Conservation (phyloP, 2,797 vertebrate genomes). For the Knipowitschia caucasica region DNA sequence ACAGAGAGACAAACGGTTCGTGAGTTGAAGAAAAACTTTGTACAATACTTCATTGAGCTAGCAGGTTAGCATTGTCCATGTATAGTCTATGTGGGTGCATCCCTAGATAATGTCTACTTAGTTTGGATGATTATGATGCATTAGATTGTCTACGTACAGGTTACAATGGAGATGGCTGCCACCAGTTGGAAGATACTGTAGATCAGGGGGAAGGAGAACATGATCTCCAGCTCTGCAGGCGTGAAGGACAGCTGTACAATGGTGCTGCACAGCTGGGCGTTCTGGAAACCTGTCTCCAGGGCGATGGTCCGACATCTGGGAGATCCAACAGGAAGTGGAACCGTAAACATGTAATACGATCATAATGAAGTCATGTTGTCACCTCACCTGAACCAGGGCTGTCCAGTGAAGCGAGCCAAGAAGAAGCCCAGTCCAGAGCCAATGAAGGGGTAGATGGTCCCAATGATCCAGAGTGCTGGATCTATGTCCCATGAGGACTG, state of each 20-base stretch:
- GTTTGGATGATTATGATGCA: too few relatives aligned
- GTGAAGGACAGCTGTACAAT: conserved; percentile 91
- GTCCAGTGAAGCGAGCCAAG: conserved; percentile 83
- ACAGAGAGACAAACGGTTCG: too few relatives aligned
- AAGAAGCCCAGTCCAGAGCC: conserved; percentile 86
- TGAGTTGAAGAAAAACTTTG: too few relatives aligned
- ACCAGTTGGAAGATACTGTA: conserved; percentile 93
- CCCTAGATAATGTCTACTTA: too few relatives aligned
- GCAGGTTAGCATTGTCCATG: too few relatives aligned
- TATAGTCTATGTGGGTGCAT: too few relatives aligned
- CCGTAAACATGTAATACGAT: too few relatives aligned
- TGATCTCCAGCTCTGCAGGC: conserved; percentile 78
- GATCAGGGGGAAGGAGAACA: conserved; percentile 95
- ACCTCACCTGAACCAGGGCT: conserved; percentile 86
- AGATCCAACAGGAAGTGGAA: conserved; percentile 1
- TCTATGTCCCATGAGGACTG: conserved; percentile 87
- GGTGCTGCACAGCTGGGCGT: conserved; percentile 91
- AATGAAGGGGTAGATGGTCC: conserved; percentile 85
- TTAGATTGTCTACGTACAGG: conserved; percentile 77
- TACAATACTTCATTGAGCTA: too few relatives aligned
- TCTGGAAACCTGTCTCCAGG: conserved; percentile 95
- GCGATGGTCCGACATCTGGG: conserved; percentile 90
- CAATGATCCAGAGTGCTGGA: conserved; percentile 89
- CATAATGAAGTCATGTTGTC: not conserved
- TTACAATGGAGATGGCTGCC: conserved; percentile 68